Evolutionary conservation across 2,888 invertebrate genomes (phyloP).

Genomic region (Trichacis sp.): DNA sequence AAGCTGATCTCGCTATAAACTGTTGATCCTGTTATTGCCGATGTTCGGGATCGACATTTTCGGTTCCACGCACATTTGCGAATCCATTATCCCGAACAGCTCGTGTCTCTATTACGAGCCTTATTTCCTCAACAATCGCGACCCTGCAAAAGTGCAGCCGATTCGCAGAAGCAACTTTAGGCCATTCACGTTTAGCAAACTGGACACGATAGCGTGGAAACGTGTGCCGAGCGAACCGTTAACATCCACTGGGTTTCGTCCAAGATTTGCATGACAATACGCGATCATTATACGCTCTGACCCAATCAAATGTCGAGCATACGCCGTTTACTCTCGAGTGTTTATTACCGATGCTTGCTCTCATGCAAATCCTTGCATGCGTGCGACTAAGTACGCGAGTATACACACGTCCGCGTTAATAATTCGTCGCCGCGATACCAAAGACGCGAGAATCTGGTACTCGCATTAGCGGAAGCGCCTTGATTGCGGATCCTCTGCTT

Average conservation of each 20-base stretch:
- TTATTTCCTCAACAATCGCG: too few relatives aligned
- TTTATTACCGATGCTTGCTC: conserved; percentile 54
- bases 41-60: conserved; percentile 46
- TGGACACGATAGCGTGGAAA: conserved; percentile 42
- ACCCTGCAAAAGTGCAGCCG: conserved; percentile 22
- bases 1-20: conserved; percentile 60
- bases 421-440: conserved; percentile 32
- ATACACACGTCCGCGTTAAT: conserved; percentile 30
- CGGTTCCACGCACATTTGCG: conserved; percentile 23
- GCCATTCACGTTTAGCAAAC: conserved; percentile 39
- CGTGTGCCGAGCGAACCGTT: conserved; percentile 38
- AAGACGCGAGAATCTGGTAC: neutral
- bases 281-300: conserved; percentile 60
- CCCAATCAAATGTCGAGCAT: conserved; percentile 65
- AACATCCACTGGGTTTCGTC: conserved; percentile 42
- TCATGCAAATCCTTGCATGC: conserved; percentile 42
- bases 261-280: conserved; percentile 68
- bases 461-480: too few relatives aligned
- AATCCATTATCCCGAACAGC: neutral
- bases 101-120: neutral
- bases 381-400: conserved; percentile 37
- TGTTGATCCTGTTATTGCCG: conserved; percentile 63
- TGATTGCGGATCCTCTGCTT: too few relatives aligned
- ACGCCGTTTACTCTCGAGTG: conserved; percentile 61
- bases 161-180: conserved; percentile 22